Evolutionary conservation across 1,140 invertebrate species (phyloP).

Genomic region (Pinna nobilis): DNA sequence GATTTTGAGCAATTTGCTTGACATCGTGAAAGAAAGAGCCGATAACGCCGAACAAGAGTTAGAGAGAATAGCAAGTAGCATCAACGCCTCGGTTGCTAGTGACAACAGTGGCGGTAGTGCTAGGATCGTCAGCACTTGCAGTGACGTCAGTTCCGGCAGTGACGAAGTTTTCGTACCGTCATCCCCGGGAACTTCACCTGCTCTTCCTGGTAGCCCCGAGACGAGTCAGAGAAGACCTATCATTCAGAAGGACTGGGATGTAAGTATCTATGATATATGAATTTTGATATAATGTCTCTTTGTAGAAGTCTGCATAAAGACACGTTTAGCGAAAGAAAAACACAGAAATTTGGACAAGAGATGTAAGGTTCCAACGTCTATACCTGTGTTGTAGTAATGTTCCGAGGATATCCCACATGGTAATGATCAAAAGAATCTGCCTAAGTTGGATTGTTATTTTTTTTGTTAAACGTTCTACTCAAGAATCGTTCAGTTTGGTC

Average conservation of each 20-base stretch:
- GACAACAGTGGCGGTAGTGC: slow-evolving; percentile 32
- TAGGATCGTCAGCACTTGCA: slow-evolving; percentile 41
- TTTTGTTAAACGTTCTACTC: too few relatives aligned
- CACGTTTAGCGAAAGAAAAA: too few relatives aligned
- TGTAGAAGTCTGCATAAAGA: background rate
- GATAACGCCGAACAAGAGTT: slow-evolving; percentile 64
- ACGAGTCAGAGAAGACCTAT: slow-evolving; percentile 43
- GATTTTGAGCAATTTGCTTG: slow-evolving; percentile 65
- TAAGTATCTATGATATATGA: slow-evolving; percentile 46
- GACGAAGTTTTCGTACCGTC: slow-evolving; percentile 68
- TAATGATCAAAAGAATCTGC: too few relatives aligned
- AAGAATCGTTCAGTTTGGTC: too few relatives aligned
- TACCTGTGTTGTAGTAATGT: too few relatives aligned
- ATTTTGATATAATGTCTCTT: too few relatives aligned
- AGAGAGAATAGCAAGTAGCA: slow-evolving; percentile 38
- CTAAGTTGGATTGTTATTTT: too few relatives aligned
- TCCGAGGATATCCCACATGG: too few relatives aligned
- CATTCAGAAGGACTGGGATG: slow-evolving; percentile 67
- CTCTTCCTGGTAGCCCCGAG: slow-evolving; percentile 35
- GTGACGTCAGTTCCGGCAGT: slow-evolving; percentile 67
- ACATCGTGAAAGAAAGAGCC: slow-evolving; percentile 67
- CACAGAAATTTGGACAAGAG: background rate
- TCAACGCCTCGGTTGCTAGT: slow-evolving; percentile 17
- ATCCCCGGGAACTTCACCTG: slow-evolving; percentile 30
- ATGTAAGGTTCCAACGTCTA: too few relatives aligned